Conservation (phyloP, 2,797 vertebrate species). For the Manis pentadactyla region DNA sequence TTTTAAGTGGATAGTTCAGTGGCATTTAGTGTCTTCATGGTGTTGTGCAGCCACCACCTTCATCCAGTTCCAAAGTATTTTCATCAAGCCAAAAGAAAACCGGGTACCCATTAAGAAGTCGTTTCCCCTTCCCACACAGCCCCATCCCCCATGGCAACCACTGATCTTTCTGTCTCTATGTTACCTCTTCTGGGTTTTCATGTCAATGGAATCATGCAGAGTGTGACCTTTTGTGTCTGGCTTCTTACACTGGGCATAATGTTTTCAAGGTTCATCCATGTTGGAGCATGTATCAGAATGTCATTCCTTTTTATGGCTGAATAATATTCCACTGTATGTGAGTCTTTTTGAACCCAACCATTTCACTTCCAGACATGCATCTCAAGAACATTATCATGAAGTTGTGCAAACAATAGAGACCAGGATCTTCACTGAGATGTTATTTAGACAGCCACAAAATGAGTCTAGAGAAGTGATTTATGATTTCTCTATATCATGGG, state of each 20-base stretch:
- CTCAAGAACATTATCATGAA: neutral
- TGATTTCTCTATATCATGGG: neutral
- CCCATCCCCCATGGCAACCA: neutral
- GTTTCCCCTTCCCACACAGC: rapidly evolving
- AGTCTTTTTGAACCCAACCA: neutral
- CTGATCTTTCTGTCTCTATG: neutral
- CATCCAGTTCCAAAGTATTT: neutral
- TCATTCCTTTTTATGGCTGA: neutral
- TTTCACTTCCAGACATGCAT: neutral
- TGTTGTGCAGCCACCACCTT: neutral
- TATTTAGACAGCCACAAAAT: neutral
- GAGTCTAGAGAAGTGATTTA: neutral
- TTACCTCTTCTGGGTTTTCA: neutral
- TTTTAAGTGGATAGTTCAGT: neutral
- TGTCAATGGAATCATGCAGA: neutral
- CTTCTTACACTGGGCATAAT: neutral
- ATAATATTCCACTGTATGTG: neutral
- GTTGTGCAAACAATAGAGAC: neutral
- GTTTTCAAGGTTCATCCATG: neutral
- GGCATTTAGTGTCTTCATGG: neutral
- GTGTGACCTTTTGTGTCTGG: no score
- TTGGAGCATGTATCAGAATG: neutral
- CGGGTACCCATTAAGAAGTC: rapidly evolving
- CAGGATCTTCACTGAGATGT: neutral
- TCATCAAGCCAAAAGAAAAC: neutral